Base-by-base conservation (phyloP, 2,797 vertebrate species). In the Paedocypris micromegethes region DNA sequence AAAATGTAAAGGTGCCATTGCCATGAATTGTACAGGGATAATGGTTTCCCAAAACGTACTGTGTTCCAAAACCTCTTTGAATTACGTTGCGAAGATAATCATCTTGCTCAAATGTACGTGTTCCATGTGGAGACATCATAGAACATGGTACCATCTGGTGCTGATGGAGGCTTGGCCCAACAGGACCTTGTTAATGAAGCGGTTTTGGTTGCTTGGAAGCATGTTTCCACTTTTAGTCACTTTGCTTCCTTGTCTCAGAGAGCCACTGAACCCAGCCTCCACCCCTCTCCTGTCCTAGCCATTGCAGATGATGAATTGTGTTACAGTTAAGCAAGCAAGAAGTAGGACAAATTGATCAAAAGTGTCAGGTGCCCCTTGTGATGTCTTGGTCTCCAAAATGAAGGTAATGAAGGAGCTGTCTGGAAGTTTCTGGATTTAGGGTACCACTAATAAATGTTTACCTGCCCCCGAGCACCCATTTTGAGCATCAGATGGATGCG, bases 271-370 rank as follows among this genome's bases (percentile, higher is more conserved):
- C 84, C 76, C 58, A 72, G 80, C 82, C 81, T 83, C 75, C 75
- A 63, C 73, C 58, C 78, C 83, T 88, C 86, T 73, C 72, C 78
- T 82, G 82, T 86, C 83, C 73, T 76, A 82, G 84, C 80, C 84
- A 86, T 88, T 89, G 87, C 83, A 81, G 82, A 91, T 90, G 90
- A 91, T 91, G 84, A 91, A 91, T 90, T 88, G 88, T 82, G 83
- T 83, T 86, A 85, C 83, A 84, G 87, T 89, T 88, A 85, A 88
- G 85, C 78, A 70, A 81, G 84, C 78, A 69, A 80, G 84, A 91
- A 90, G 86, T 90, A 90, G 88, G 88, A 90, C 89, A 84, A 90
- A 89, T 89, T 88, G 87, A 90, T 90, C 89, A 89, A 90, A 23
- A 90, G 85, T 91, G 88, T 84, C 89, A 90, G 86, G 82, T 85